Base-by-base conservation (phyloP, 1,140 invertebrate genomes). In the Cotesia vestalis region DNA sequence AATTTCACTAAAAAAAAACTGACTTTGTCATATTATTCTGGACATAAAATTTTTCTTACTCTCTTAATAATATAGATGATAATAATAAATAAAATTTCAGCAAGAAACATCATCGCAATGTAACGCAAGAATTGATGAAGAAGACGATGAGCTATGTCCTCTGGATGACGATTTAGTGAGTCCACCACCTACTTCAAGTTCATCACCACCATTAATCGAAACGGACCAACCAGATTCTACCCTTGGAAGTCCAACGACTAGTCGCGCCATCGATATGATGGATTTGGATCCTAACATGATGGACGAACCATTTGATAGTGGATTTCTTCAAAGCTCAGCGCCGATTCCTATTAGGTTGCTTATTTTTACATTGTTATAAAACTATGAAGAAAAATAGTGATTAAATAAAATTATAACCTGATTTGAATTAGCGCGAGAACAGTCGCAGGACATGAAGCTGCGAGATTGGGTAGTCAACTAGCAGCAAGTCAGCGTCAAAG, bases 401-500 rank as follows among this genome's bases (percentile, higher is more conserved):
- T 62, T 2, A 4, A 35, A 62, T 55, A 71, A 36, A 11, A 3
- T 4, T 52, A 53, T 71, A 11, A 51, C 36, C 55, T 4, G 17
- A 46, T 36, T 69, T 38, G 63, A 4, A 35, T 68, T 69, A 89
- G 86, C 79, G 85, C 88, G 76, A 92, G 93, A 83, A 94, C 92
- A 12, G 92, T 94, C 14, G 90, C 91, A 71, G 92, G 92, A 0
- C 92, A 94, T 75, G 93, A 94, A 86, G 93, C 92, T n/a, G 90
- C 90, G 64, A 88, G 92, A 40, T 85, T 94, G 20, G 92, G 89
- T 53, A 91, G 91, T 74, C 92, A 93, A 81, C 83, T 94, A 34
- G 90, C 90, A 14, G 88, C 91, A 66, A 90, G 90, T 80, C 87
- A 88, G 73, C 85, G 89, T 73, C 81, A 86, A 67, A 77, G 83